Base-by-base conservation (phyloP, 2,888 invertebrate genomes). In the Tenthredo mesomela region DNA sequence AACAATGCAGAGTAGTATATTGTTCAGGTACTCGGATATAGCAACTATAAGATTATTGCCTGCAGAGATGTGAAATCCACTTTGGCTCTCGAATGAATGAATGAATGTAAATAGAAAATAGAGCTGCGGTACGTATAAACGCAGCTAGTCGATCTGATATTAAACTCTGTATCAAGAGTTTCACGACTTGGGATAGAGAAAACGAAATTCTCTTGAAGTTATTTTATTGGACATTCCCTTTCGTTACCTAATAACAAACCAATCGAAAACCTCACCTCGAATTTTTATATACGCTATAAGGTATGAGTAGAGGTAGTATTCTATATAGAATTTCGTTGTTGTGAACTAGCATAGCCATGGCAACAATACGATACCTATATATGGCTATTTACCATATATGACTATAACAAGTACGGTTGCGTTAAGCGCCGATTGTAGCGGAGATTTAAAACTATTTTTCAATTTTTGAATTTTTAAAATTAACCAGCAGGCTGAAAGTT, bases 21-120 rank as follows among this genome's bases (percentile, higher is more conserved):
- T 33, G 4, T 33, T 33, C 33, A 21, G 43, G 21, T 21, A 73
- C 40, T 73, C 29, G 67, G 67, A 43, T 73, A 43, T 73, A 43
- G 71, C 43, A 43, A 43, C 43, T 21, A 3, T 21, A 10, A 73
- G 6, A 21, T 21, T 43, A 73, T 43, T 73, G 43, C 43, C 43
- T 21, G 71, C 43, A 43, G 71, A 73, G 71, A 73, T 73, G 71
- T 73, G 43, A 40, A 73, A 73, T 73, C 71, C 12, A 73, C 71
- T 73, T 73, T 9, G 71, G 12, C 71, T 73, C 71, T 73, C 40
- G 43, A 73, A 43, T 29, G 71, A 73, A 43, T 29, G 71, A 73
- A 37, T 73, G 43, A 37, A 70, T 29, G 29, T 29, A 29, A n/a
- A 33, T 70, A 40, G 7, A 6, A 6, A 7, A 70, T 33, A 9